Evolutionary conservation across 2,113 vertebrate genomes (phyloP).

Genomic region (Cervus canadensis): DNA sequence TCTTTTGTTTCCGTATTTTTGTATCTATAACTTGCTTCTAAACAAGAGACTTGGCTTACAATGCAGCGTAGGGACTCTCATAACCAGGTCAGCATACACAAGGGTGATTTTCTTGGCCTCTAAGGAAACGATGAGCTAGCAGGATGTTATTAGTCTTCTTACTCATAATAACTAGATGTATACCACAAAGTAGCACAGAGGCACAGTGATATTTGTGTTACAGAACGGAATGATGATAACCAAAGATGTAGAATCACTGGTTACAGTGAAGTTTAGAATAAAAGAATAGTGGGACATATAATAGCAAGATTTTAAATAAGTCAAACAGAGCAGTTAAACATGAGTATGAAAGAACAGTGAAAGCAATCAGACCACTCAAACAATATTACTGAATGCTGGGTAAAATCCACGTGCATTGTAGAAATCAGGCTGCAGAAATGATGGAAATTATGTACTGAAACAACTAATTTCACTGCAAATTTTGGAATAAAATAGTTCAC

Average conservation of each 20-base stretch:
- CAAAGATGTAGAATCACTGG: not conserved
- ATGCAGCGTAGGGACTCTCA: constrained; percentile 52
- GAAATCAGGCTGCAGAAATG: not conserved
- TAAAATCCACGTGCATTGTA: not conserved
- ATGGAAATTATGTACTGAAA: not conserved
- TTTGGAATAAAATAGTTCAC: not conserved
- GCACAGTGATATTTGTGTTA: not conserved
- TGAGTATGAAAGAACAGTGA: not conserved
- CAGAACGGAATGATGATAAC: not conserved
- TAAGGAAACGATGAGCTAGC: constrained; percentile 57
- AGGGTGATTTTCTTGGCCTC: constrained; percentile 46
- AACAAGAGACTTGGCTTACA: not conserved
- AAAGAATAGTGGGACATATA: not conserved
- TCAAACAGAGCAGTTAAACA: not conserved
- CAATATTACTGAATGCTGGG: not conserved
- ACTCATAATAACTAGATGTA: constrained; percentile 15
- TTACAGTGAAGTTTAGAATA: not conserved
- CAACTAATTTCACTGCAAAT: not conserved
- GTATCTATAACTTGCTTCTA: not conserved
- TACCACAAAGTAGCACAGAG: not conserved
- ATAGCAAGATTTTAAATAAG: not conserved
- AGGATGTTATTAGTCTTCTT: constrained; percentile 49
- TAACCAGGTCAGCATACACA: constrained; percentile 57
- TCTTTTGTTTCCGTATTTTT: not conserved
- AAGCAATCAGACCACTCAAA: not conserved